Evolutionary conservation across 2,888 invertebrate genomes (phyloP), one percentile per base, ranked within the genome.

Genomic region (Ornithoptera priamus): DNA sequence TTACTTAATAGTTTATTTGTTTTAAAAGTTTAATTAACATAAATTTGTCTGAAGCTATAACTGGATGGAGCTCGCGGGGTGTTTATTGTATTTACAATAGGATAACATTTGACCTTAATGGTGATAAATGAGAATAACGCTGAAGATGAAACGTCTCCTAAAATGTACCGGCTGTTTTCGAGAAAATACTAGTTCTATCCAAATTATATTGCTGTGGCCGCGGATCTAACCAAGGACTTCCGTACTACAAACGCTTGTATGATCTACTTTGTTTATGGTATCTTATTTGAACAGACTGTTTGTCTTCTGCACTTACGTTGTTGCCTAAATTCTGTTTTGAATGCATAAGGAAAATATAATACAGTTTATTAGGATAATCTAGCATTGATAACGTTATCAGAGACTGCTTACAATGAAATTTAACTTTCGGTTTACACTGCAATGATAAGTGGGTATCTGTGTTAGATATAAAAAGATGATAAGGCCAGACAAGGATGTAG

Each of bases 301-400:
- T 60, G 24, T 22, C 58, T 22, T 58, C 22, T 4, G 12, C 15
- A 22, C 46, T 46, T 46, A 12, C 46, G 42, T 15, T 15, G 58
- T 58, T 36, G 36, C 36, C 60, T 60, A 18, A 36, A 17, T 36
- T 36, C 30, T 60, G 60, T 60, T 60, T 60, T 18, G 1, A 36
- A 30, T 60, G 30, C 24, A 60, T 60, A 60, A 60, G 36, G 60
- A 60, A 60, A 60, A 60, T 22, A 36, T 18, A 58, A 60, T 12
- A 60, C 24, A 4, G 59, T 24, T 59, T 18, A 36, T 36, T 36
- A 36, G 60, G 60, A 18, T 60, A 60, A 60, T 60, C 60, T 60
- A 17, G 6, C 60, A 24, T 60, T 30, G 60, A 60, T 60, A 60
- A 60, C 36, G 17, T 60, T 60, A 60, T 60, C 60, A 18, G 6